These are phyloP conservation scores for Macrosiphum euphorbiae DNA, from an alignment of 2,888 invertebrate species.

Conservation along the genomic window DNA sequence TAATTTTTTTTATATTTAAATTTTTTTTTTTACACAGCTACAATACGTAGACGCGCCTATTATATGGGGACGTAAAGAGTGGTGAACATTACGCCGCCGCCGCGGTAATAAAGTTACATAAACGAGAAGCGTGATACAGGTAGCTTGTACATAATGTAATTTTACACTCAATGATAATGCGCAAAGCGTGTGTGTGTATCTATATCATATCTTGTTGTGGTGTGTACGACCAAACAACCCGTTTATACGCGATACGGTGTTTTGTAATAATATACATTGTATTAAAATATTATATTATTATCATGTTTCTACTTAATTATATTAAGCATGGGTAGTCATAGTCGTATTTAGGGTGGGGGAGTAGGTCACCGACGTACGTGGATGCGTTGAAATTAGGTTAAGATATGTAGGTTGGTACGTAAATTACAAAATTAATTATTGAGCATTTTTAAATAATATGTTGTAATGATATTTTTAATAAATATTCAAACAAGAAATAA, in stretches of 20 bases:
- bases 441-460: too few relatives aligned
- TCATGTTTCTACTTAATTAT: neutral
- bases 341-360: neutral
- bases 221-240: neutral
- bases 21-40: neutral
- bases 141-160: constrained; percentile 7
- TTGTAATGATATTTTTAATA: too few relatives aligned
- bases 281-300: neutral
- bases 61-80: neutral
- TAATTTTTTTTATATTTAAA: neutral
- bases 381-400: neutral
- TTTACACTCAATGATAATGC: neutral
- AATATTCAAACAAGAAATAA: too few relatives aligned
- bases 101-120: neutral
- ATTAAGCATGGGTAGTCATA: neutral
- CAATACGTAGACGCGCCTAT: neutral
- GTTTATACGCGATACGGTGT: neutral
- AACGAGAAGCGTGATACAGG: neutral
- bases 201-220: neutral
- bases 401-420: neutral
- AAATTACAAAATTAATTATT: neutral
- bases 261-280: neutral
- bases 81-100: neutral
- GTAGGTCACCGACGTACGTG: neutral
- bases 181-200: neutral